These are phyloP conservation scores for Gymnoscelis rufifasciata DNA, from an alignment of 2,888 invertebrate species.

Conservation along the genomic window DNA sequence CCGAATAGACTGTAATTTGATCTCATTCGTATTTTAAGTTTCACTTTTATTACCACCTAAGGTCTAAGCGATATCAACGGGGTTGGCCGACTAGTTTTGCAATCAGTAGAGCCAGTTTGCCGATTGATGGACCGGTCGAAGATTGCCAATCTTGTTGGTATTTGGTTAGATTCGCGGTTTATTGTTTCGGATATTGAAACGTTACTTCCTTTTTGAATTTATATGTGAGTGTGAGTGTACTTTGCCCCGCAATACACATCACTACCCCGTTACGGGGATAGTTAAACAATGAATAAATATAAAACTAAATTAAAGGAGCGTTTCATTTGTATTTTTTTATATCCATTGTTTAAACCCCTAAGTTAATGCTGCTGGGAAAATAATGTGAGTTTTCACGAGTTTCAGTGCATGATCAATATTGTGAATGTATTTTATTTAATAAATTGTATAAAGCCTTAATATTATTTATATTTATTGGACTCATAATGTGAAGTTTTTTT, in stretches of 20 bases:
- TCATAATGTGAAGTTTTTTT: conserved; percentile 9
- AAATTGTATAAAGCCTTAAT: neutral
- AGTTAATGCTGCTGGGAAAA: conserved; percentile 48
- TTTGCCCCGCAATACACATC: conserved; percentile 60
- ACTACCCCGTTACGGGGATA: conserved; percentile 59
- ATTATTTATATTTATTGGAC: conserved; percentile 21
- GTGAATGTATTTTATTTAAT: conserved; percentile 15
- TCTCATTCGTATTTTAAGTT: conserved; percentile 44
- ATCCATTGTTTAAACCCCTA: neutral
- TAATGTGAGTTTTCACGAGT: conserved; percentile 49
- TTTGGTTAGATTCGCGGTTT: conserved; percentile 18
- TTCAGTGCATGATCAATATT: conserved; percentile 24
- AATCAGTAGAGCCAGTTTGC: neutral
- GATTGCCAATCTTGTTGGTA: neutral
- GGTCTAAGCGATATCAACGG: neutral
- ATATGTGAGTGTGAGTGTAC: conserved; percentile 65
- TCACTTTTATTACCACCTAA: conserved; percentile 28
- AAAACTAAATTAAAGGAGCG: conserved; percentile 37
- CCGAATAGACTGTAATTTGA: conserved; percentile 73
- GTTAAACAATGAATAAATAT: conserved; percentile 72
- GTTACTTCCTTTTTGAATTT: conserved; percentile 71
- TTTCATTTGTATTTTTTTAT: conserved; percentile 25
- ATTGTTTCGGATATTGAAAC: conserved; percentile 66
- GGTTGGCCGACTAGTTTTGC: neutral
- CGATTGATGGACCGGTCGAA: too few species aligned